A percentile compares a stretch with the other conserved stretches of the same genome.
phyloP scores from a whole-genome alignment of 2,888 invertebrate species.

The Taphrorychus bicolor region DNA sequence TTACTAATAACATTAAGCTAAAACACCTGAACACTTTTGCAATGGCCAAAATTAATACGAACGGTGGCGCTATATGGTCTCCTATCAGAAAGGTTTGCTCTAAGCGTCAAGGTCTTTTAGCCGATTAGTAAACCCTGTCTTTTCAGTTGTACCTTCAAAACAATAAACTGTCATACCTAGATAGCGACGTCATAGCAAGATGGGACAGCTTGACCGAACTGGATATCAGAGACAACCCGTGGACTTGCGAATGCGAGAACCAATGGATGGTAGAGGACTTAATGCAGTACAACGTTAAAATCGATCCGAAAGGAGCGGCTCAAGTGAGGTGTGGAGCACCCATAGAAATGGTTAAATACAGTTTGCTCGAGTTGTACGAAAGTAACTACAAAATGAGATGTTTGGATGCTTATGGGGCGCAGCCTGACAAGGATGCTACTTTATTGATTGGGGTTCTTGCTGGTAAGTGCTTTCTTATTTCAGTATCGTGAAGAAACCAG shows the following conservation, averaged over 20 bases:
- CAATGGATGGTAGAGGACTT: slow-evolving; percentile 77
- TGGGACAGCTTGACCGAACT: slow-evolving; percentile 75
- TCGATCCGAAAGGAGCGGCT: slow-evolving; percentile 57
- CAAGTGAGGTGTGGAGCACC: slow-evolving; percentile 69
- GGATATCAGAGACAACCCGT: slow-evolving; percentile 76
- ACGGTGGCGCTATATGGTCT: slow-evolving; percentile 71
- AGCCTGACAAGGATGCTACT: slow-evolving; percentile 73
- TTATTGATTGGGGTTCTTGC: slow-evolving; percentile 74
- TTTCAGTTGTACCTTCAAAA: slow-evolving; percentile 74
- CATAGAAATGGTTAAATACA: slow-evolving; percentile 67
- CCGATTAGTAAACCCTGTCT: neutral
- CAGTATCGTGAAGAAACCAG: neutral
- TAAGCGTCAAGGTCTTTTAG: too few species aligned
- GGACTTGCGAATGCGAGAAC: slow-evolving; percentile 80
- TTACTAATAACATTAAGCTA: slow-evolving; percentile 71
- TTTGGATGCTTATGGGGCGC: slow-evolving; percentile 68
- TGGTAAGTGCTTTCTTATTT: slow-evolving; percentile 59
- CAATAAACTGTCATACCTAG: slow-evolving; percentile 74
- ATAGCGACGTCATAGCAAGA: slow-evolving; percentile 68
- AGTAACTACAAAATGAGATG: slow-evolving; percentile 70
- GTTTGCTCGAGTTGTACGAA: slow-evolving; percentile 66
- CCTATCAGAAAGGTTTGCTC: slow-evolving; percentile 45
- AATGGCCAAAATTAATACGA: slow-evolving; percentile 65
- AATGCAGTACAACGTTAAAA: slow-evolving; percentile 63
- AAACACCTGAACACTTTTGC: slow-evolving; percentile 65